Conservation (phyloP, 2,888 invertebrate species). For the Nomada fucata region DNA sequence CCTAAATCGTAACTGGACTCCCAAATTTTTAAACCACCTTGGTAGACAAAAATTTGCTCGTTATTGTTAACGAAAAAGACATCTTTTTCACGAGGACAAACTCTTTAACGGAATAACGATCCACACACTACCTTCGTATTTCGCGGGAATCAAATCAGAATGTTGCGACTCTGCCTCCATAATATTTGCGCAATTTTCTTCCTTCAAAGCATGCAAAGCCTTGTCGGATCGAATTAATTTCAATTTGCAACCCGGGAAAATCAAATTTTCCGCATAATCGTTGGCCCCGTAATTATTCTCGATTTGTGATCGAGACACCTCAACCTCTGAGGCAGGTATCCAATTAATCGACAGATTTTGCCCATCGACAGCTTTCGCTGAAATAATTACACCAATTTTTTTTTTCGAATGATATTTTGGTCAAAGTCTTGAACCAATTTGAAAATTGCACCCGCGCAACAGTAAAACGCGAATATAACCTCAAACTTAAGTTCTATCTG, state of each 20-base stretch:
- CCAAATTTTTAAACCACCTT: conserved; percentile 98
- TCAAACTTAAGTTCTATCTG: neutral
- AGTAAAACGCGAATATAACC: conserved; percentile 23
- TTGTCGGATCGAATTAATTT: conserved; percentile 75
- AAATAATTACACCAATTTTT: conserved; percentile 35
- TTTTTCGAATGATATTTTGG: neutral
- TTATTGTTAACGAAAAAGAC: neutral
- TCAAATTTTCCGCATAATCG: conserved; percentile 64
- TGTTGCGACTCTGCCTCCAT: conserved; percentile 87
- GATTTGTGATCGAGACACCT: conserved; percentile 58
- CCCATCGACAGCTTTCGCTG: conserved; percentile 36
- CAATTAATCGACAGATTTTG: conserved; percentile 67
- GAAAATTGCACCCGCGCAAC: neutral
- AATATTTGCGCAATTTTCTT: conserved; percentile 82
- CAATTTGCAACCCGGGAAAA: conserved; percentile 64
- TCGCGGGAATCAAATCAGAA: conserved; percentile 90
- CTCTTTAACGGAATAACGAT: neutral
- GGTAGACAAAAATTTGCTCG: conserved; percentile 16
- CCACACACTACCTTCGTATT: conserved; percentile 90
- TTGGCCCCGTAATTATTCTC: conserved; percentile 48
- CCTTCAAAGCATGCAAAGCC: conserved; percentile 75
- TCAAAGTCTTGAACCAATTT: neutral
- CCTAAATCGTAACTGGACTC: conserved; percentile 95
- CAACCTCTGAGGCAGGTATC: conserved; percentile 75
- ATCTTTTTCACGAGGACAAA: neutral